phyloP scores from a whole-genome alignment of 2,113 vertebrate genomes.

The Corythoichthys haematopterus region DNA sequence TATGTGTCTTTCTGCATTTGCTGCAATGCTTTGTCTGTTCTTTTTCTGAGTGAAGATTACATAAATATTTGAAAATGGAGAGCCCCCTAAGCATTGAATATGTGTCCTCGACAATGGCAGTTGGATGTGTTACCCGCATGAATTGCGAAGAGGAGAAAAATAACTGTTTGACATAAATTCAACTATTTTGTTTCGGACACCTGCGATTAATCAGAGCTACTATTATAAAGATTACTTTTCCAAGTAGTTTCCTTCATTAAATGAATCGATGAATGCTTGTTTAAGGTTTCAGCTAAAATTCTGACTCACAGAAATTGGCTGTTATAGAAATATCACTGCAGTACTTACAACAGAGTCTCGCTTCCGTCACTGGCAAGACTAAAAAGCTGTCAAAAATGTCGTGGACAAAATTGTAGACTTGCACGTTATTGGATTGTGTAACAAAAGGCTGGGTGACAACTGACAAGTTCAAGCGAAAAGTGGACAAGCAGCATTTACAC shows the following conservation, averaged over 20 bases:
- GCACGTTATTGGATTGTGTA: too few relatives aligned
- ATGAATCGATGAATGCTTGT: too few relatives aligned
- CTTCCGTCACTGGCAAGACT: too few relatives aligned
- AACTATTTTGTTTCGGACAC: constrained; percentile 22
- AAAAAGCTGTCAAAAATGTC: too few relatives aligned
- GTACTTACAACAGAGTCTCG: too few relatives aligned
- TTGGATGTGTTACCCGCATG: constrained; percentile 10
- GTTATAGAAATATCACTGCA: too few relatives aligned
- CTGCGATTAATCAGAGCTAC: not conserved
- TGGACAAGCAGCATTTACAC: too few relatives aligned
- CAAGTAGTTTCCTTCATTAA: too few relatives aligned
- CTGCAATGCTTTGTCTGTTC: constrained; percentile 29
- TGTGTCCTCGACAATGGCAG: constrained; percentile 1
- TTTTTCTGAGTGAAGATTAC: constrained; percentile 25
- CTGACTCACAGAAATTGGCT: too few relatives aligned
- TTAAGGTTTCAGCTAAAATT: not conserved
- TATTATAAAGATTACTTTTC: not conserved
- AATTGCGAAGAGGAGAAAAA: constrained; percentile 17
- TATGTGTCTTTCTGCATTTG: constrained; percentile 36
- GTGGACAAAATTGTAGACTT: too few relatives aligned
- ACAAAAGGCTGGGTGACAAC: too few relatives aligned
- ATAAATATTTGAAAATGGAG: constrained; percentile 13
- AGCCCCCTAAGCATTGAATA: constrained; percentile 14
- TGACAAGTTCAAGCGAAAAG: too few relatives aligned
- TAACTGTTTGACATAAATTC: constrained; percentile 25